Conservation (phyloP, 2,888 invertebrate genomes). For the Dolichomitus sp. region DNA sequence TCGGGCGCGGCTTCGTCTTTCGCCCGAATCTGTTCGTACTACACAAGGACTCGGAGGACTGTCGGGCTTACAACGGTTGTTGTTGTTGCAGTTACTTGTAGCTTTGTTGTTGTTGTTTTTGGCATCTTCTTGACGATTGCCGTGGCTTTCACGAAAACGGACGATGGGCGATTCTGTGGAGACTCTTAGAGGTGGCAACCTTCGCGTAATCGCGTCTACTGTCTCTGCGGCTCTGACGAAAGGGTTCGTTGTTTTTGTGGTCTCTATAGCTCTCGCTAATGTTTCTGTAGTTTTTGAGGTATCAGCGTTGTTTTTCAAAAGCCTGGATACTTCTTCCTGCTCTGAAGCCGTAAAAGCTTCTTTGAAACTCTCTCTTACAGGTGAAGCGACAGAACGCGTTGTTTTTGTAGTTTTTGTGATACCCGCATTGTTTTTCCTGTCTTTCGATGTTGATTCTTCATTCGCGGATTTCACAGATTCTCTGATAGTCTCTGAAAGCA, state of each 20-base stretch:
- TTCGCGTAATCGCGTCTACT: slow-evolving; percentile 64
- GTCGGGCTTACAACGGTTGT: slow-evolving; percentile 14
- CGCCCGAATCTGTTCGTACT: slow-evolving; percentile 75
- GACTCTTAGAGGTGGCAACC: slow-evolving; percentile 61
- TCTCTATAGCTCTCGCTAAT: slow-evolving; percentile 71
- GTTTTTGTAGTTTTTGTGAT: not conserved
- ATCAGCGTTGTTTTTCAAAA: slow-evolving; percentile 39
- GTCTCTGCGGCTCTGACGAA: slow-evolving; percentile 57
- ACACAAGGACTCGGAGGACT: slow-evolving; percentile 71
- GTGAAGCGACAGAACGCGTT: not conserved
- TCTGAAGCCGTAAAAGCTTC: not conserved
- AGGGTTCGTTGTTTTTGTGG: slow-evolving; percentile 60
- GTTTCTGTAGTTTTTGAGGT: not conserved
- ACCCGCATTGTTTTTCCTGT: not conserved
- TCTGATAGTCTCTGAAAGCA: not conserved
- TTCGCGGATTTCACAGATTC: not conserved
- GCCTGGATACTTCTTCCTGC: not conserved
- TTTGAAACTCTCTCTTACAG: not conserved
- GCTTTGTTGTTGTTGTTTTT: slow-evolving; percentile 70
- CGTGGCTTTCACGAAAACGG: slow-evolving; percentile 39
- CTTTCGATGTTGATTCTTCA: not conserved
- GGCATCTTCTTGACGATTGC: slow-evolving; percentile 64
- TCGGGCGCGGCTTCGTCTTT: slow-evolving; percentile 81
- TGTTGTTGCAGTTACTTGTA: slow-evolving; percentile 61
- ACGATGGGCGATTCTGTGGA: slow-evolving; percentile 53